phyloP scores from a whole-genome alignment of 2,113 vertebrate species.

The Leptodactylus fuscus region DNA sequence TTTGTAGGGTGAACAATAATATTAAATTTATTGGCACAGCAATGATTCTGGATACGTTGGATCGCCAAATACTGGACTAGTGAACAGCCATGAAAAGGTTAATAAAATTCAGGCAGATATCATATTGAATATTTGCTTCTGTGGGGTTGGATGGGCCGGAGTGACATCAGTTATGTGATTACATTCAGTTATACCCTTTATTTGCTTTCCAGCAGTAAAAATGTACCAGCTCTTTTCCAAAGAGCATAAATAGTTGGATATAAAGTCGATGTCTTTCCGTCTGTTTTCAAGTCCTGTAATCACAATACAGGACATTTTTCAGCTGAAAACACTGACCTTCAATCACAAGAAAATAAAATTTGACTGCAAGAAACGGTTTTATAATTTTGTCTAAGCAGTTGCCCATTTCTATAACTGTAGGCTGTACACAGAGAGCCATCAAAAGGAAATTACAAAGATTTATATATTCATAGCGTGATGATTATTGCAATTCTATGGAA shows the following conservation, averaged over 20 bases:
- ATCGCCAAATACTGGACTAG: too few relatives aligned
- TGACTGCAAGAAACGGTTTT: constrained; percentile 26
- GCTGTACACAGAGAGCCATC: constrained; percentile 49
- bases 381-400: constrained; percentile 39
- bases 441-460: constrained; percentile 57
- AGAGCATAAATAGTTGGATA: neutral
- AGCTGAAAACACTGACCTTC: constrained; percentile 24
- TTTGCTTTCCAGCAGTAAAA: neutral
- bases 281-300: neutral
- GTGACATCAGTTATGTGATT: neutral
- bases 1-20: too few relatives aligned
- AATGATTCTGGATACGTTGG: too few relatives aligned
- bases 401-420: constrained; percentile 32
- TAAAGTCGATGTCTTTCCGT: neutral
- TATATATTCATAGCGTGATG: constrained; percentile 56
- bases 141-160: neutral
- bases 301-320: neutral
- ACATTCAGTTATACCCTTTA: neutral
- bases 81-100: too few relatives aligned
- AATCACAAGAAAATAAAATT: constrained; percentile 45
- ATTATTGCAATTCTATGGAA: constrained; percentile 47
- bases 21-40: too few relatives aligned
- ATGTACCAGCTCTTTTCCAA: neutral
- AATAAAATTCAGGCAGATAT: too few relatives aligned
- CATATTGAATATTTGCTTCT: neutral